Conservation (phyloP, 2,113 vertebrate species). For the Lipotes vexillifer region DNA sequence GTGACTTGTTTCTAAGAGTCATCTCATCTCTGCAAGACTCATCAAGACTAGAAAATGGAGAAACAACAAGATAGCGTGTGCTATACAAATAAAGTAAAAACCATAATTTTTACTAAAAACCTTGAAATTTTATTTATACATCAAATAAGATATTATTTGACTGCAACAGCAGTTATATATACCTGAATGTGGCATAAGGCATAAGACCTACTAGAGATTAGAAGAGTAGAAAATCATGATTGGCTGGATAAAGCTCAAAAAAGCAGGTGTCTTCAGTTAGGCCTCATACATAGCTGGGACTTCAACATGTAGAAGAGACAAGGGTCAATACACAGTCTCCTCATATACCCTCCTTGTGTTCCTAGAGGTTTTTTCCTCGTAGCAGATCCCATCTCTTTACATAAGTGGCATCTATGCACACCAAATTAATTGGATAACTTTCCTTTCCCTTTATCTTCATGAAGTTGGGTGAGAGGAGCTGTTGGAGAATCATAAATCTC, state of each 20-base stretch:
- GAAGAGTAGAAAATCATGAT: background rate
- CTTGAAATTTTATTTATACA: background rate
- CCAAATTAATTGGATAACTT: slow-evolving; percentile 40
- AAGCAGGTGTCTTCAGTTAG: background rate
- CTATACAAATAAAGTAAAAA: background rate
- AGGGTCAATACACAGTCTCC: background rate
- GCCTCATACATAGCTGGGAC: background rate
- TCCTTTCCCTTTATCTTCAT: slow-evolving; percentile 46
- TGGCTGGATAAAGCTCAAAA: background rate
- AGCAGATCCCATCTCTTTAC: slow-evolving; percentile 34
- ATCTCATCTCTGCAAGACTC: background rate
- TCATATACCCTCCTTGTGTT: background rate
- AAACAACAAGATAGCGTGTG: background rate
- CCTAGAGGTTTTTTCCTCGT: background rate
- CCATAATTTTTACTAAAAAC: background rate
- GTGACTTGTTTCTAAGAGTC: background rate
- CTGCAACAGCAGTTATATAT: background rate
- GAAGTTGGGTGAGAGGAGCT: slow-evolving; percentile 20
- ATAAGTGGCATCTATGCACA: background rate
- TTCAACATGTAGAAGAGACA: background rate
- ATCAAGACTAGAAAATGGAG: background rate
- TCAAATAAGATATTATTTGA: background rate
- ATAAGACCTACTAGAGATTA: background rate
- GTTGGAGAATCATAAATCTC: slow-evolving; percentile 53
- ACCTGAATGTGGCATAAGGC: background rate